phyloP scores from a whole-genome alignment of 2,113 vertebrate genomes.

The Microcebus jonahi region DNA sequence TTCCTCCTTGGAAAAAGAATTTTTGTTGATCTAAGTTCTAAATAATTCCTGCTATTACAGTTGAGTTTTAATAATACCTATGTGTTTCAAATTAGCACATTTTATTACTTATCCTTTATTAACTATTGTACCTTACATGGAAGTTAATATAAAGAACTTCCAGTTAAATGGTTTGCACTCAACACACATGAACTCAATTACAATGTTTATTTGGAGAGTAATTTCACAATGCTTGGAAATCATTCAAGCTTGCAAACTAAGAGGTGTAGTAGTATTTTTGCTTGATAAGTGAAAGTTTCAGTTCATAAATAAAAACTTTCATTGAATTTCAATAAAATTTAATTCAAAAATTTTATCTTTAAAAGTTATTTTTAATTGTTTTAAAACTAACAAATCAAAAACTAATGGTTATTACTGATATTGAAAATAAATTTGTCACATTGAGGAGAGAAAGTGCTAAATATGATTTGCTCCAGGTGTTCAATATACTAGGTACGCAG shows the following conservation, averaged over 20 bases:
- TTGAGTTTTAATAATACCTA: conserved; percentile 26
- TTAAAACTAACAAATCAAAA: background rate
- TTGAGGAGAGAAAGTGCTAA: background rate
- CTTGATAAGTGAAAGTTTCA: background rate
- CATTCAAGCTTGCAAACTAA: background rate
- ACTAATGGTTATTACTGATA: background rate
- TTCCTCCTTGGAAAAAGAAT: background rate
- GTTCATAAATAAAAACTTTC: background rate
- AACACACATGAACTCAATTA: background rate
- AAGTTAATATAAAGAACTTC: background rate
- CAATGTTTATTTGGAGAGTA: background rate
- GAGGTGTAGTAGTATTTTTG: background rate
- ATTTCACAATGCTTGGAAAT: background rate
- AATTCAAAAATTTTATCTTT: background rate
- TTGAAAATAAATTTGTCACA: background rate
- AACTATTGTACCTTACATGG: background rate
- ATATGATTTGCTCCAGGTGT: background rate
- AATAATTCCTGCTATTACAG: conserved; percentile 10
- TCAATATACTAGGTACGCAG: too few species aligned
- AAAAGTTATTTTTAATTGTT: background rate
- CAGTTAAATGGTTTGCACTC: background rate
- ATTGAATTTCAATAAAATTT: background rate
- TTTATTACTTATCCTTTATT: conserved; percentile 44
- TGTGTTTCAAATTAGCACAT: background rate
- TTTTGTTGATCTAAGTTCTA: background rate